A percentile compares a stretch with the other conserved stretches of the same genome.
Conservation (phyloP, 2,797 vertebrate species). For the Cuculus canorus region DNA sequence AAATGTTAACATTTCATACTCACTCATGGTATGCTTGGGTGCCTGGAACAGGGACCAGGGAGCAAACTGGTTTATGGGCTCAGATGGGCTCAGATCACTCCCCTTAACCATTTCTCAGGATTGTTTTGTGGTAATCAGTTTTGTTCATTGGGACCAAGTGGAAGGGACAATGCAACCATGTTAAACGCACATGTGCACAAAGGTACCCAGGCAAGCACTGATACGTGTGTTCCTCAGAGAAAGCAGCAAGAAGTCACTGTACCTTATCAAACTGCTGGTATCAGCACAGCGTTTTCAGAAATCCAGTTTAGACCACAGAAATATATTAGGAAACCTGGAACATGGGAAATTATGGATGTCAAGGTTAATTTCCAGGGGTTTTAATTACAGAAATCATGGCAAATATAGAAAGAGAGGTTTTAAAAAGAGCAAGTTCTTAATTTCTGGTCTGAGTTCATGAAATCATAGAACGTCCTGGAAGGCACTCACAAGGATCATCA, state of each 20-base stretch:
- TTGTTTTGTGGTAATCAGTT: background rate
- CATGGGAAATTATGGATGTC: slow-evolving; percentile 9
- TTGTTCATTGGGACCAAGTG: background rate
- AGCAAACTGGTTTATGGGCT: background rate
- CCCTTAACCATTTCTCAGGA: background rate
- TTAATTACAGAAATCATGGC: slow-evolving; percentile 29
- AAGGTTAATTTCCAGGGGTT: slow-evolving; percentile 51
- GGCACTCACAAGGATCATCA: no score
- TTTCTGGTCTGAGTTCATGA: background rate
- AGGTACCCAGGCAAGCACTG: background rate
- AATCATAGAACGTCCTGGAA: no score
- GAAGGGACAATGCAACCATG: background rate
- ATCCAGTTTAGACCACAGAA: slow-evolving; percentile 15
- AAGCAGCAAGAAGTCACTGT: background rate
- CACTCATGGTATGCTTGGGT: background rate
- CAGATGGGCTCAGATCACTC: background rate
- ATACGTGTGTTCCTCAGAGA: background rate
- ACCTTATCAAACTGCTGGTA: slow-evolving; percentile 17
- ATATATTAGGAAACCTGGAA: slow-evolving; percentile 29
- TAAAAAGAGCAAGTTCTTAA: background rate
- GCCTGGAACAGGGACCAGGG: background rate
- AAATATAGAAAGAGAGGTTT: background rate
- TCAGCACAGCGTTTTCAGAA: slow-evolving; percentile 26
- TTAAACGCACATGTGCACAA: background rate
- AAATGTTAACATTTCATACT: slow-evolving; percentile 44